phyloP scores from a whole-genome alignment of 2,888 invertebrate genomes.

The Ornithoptera alexandrae region DNA sequence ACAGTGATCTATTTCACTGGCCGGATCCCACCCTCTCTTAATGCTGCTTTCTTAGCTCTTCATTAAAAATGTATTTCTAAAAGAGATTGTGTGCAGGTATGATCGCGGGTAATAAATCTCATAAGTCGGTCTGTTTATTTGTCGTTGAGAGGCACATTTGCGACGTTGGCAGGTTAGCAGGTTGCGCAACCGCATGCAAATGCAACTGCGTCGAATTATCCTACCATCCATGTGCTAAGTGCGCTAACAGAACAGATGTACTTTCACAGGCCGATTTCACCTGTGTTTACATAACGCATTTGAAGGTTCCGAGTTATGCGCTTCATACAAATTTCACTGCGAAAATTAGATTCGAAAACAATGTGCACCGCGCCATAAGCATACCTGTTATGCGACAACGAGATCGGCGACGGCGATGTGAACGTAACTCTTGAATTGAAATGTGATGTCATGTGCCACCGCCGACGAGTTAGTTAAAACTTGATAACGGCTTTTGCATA shows the following conservation, averaged over 20 bases:
- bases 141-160: not conserved
- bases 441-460: not conserved
- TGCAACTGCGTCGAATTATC: conserved; percentile 40
- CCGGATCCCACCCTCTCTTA: too few relatives aligned
- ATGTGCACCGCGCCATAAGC: too few relatives aligned
- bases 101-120: not conserved
- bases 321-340: conserved; percentile 19
- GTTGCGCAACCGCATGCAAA: conserved; percentile 17
- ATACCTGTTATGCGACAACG: too few relatives aligned
- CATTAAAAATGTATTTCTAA: too few relatives aligned
- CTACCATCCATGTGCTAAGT: conserved; percentile 59
- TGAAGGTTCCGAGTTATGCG: conserved; percentile 10
- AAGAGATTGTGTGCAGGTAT: too few relatives aligned
- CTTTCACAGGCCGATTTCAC: conserved; percentile 60
- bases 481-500: not conserved
- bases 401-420: too few relatives aligned
- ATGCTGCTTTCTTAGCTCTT: too few relatives aligned
- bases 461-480: not conserved
- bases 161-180: conserved; percentile 1
- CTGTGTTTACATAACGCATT: conserved; percentile 39
- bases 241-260: conserved; percentile 58
- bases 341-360: conserved; percentile 3
- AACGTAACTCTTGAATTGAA: too few relatives aligned
- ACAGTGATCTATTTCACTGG: too few relatives aligned
- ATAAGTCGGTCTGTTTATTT: not conserved